Evolutionary conservation across 2,113 vertebrate species (phyloP).

Genomic region (Serinus canaria): DNA sequence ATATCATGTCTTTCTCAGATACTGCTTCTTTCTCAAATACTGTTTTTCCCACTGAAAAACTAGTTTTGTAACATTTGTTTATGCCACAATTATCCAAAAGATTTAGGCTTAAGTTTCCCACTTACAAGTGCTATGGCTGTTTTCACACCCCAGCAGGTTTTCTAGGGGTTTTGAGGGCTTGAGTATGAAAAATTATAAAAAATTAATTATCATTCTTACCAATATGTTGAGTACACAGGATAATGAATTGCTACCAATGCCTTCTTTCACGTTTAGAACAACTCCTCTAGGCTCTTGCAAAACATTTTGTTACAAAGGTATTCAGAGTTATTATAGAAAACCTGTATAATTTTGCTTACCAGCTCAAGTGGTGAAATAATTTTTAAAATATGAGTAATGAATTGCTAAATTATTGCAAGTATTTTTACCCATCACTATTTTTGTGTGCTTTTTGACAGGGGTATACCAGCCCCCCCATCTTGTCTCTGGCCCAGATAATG

Average conservation of each 20-base stretch:
- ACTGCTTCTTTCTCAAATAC: not conserved
- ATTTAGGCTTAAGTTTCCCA: not conserved
- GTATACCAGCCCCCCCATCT: constrained; percentile 74
- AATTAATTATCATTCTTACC: not conserved
- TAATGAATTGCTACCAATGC: not conserved
- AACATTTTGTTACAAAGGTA: not conserved
- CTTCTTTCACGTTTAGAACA: not conserved
- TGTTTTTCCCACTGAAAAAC: not conserved
- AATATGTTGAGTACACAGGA: not conserved
- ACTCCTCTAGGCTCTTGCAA: not conserved
- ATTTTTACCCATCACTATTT: not conserved
- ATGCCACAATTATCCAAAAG: not conserved
- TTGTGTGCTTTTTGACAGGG: constrained; percentile 68
- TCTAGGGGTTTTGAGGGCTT: not conserved
- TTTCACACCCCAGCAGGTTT: not conserved
- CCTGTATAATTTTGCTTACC: not conserved
- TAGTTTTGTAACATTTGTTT: not conserved
- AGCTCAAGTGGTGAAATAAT: not conserved
- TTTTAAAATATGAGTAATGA: not conserved
- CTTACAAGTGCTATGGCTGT: not conserved
- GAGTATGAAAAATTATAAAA: not conserved
- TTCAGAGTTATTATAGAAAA: not conserved
- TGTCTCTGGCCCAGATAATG: constrained; percentile 80
- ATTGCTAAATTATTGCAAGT: not conserved
- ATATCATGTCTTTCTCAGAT: not conserved